Evolutionary conservation across 1,140 invertebrate species (phyloP).

Genomic region (Globodera rostochiensis): DNA sequence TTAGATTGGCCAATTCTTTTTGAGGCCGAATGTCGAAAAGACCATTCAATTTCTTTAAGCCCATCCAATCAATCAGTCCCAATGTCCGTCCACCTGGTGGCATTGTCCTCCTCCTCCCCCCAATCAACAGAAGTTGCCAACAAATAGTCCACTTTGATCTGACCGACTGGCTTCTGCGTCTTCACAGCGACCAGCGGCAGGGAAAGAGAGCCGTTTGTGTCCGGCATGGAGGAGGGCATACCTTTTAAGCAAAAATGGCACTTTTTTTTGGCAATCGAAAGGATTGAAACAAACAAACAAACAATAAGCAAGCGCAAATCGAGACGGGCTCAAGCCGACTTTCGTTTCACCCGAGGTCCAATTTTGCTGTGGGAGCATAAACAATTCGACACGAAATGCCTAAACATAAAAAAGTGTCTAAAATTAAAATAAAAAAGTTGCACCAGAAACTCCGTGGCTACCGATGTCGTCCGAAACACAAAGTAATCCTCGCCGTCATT

Average conservation of each 20-base stretch:
- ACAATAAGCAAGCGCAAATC: conserved; percentile 42
- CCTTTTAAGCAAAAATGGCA: neutral
- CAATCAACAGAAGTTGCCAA: conserved; percentile 27
- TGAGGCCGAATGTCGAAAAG: no score
- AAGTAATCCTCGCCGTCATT: conserved; percentile 57
- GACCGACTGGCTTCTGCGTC: conserved; percentile 44
- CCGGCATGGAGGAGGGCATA: conserved; percentile 9
- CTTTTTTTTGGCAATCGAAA: neutral
- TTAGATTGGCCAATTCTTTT: no score
- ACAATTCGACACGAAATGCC: conserved; percentile 63
- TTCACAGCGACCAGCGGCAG: conserved; percentile 8
- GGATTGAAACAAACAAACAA: neutral
- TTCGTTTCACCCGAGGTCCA: conserved; percentile 53
- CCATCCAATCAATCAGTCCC: no score
- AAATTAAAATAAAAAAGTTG: neutral
- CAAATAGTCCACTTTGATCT: conserved; percentile 51
- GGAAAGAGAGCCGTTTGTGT: conserved; percentile 5
- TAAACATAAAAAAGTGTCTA: conserved; percentile 32
- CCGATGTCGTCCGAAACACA: conserved; percentile 56
- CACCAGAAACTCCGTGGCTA: conserved; percentile 61
- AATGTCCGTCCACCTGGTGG: no score
- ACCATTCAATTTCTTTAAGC: no score
- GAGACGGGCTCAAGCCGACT: neutral
- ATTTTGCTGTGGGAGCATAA: conserved; percentile 53
- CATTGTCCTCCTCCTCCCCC: neutral